These are phyloP conservation scores for Orthosia cruda DNA, from an alignment of 2,888 invertebrate genomes.

Conservation along the genomic window DNA sequence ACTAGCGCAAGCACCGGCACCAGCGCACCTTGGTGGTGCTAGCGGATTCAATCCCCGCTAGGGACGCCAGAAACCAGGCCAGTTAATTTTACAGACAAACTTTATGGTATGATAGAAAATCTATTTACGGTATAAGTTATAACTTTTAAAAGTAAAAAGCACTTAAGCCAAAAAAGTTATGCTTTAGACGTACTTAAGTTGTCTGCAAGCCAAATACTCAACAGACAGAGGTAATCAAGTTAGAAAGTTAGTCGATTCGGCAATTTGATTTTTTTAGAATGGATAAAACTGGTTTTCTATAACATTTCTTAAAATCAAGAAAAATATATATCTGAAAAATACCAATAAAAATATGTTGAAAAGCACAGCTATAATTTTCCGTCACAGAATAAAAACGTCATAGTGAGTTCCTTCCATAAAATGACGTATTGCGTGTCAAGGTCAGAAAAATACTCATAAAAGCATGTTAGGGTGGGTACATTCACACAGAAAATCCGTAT, in stretches of 20 bases:
- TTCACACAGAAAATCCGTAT: too few relatives aligned
- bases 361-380: not conserved
- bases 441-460: too few relatives aligned
- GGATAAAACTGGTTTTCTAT: too few relatives aligned
- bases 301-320: not conserved
- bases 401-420: not conserved
- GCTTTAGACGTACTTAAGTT: slow-evolving; percentile 7
- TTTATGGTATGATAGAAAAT: slow-evolving; percentile 15
- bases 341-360: not conserved
- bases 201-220: slow-evolving; percentile 13
- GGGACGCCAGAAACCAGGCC: too few relatives aligned
- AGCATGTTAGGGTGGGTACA: too few relatives aligned
- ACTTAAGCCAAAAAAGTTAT: slow-evolving; percentile 47
- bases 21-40: too few relatives aligned
- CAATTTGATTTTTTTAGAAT: too few relatives aligned
- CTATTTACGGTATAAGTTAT: slow-evolving; percentile 25
- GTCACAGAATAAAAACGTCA: too few relatives aligned
- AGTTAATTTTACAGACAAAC: slow-evolving; percentile 5
- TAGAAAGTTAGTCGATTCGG: not conserved
- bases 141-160: slow-evolving; percentile 28
- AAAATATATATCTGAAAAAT: not conserved
- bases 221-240: slow-evolving; percentile 8
- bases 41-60: too few relatives aligned
- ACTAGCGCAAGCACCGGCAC: too few relatives aligned
- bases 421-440: not conserved